Evolutionary conservation across 2,113 vertebrate genomes (phyloP), one percentile per base, ranked within the genome.

Genomic region (Sorex araneus): DNA sequence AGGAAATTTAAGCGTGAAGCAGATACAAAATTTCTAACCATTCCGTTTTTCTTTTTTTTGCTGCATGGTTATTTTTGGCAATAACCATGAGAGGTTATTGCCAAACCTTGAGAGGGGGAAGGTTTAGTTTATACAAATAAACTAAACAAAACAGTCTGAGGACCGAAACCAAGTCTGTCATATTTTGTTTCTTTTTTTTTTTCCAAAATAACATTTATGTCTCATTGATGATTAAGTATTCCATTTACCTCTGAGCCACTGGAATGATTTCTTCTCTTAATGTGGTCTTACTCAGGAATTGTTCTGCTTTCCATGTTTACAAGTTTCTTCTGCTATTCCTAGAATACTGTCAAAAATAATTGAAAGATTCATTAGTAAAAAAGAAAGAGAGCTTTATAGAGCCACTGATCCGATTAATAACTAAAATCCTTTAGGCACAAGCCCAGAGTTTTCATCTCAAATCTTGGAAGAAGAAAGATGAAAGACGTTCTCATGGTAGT

Each of bases 191-290:
- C 25, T 47, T 82, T 77, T 77, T 57, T 36, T 77, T 77, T 57
- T 36, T 36, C 21, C 36, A 63, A 92, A 81, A 83, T 8, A 32
- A 30, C 19, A 86, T 63, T 88, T 79, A 5, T 90, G 74, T 69
- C 23, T 70, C 32, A 64, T 73, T 6, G 75, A 34, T 25, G 43
- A 12, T 23, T 70, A 34, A 32, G 28, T 50, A 25, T 69, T 83
- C 23, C 60, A 28, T 92, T 95, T 94, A 89, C 70, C 70, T 92
- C 78, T 67, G 11, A 60, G 27, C 3, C 23, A 45, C 18, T 90
- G 23, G 57, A 25, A 60, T 43, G 23, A 70, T 74, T 90, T 90
- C 60, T 69, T 94, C 40, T 40, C 4, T 6, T 60, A n/a, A 23
- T 50, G 77, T 91, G 27, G 28, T 94, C 63, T 69, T 81, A 50